phyloP scores from a whole-genome alignment of 1,140 invertebrate genomes.

The Apis mellifera region Amel_HAv3.1 CM009931.2:19791001-19791500 shows the following conservation, averaged over 20 bases:
- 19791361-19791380: conserved; percentile 79
- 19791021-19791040: conserved; percentile 25
- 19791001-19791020: conserved; percentile 39
- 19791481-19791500: conserved; percentile 36
- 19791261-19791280: conserved; percentile 70
- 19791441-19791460: conserved; percentile 59
- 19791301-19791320: conserved; percentile 58
- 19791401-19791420: conserved; percentile 77
- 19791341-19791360: conserved; percentile 81
- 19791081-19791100: conserved; percentile 30
- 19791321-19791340: conserved; percentile 71
- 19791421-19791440: conserved; percentile 78
- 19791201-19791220: conserved; percentile 69
- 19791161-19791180: conserved; percentile 73
- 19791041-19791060: conserved; percentile 21
- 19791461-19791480: conserved; percentile 48
- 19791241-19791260: conserved; percentile 77
- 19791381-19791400: conserved; percentile 77
- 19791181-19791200: conserved; percentile 76
- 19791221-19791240: conserved; percentile 78
- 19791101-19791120: not conserved
- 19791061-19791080: conserved; percentile 40
- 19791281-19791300: conserved; percentile 58
- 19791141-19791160: conserved; percentile 66
- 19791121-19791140: conserved; percentile 21